Evolutionary conservation across 2,888 invertebrate species (phyloP).

Genomic region (Patella depressa): DNA sequence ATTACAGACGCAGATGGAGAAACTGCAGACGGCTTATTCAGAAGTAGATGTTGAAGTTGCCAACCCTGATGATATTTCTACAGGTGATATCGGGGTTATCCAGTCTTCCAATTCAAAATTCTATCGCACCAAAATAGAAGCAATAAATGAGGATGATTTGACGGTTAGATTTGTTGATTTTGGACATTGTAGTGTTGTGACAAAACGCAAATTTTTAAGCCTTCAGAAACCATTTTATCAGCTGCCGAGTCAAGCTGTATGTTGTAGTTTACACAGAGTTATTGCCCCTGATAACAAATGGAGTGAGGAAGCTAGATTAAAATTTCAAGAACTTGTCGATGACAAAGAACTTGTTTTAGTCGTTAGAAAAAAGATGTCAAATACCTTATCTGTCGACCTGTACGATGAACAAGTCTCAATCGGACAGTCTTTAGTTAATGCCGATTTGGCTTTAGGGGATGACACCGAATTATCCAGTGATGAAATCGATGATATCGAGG

Average conservation of each 20-base stretch:
- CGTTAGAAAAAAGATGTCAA: slow-evolving; percentile 4
- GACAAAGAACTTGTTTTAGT: slow-evolving; percentile 33
- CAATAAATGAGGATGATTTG: slow-evolving; percentile 26
- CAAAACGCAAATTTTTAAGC: slow-evolving; percentile 37
- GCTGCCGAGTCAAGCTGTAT: slow-evolving; percentile 57
- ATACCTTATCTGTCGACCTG: slow-evolving; percentile 25
- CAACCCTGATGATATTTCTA: slow-evolving; percentile 20
- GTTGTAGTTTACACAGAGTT: slow-evolving; percentile 50
- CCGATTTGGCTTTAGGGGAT: slow-evolving; percentile 9
- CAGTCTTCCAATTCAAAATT: slow-evolving; percentile 37
- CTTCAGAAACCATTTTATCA: slow-evolving; percentile 45
- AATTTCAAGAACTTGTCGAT: slow-evolving; percentile 40
- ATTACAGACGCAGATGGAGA: slow-evolving; percentile 39
- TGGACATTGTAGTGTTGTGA: slow-evolving; percentile 38
- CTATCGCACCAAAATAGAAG: slow-evolving; percentile 40
- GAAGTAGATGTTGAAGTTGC: slow-evolving; percentile 24
- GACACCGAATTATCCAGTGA: neutral
- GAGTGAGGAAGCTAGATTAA: slow-evolving; percentile 34
- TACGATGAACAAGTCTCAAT: slow-evolving; percentile 26
- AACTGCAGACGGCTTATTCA: slow-evolving; percentile 40
- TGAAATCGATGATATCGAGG: slow-evolving; percentile 11
- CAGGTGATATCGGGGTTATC: slow-evolving; percentile 33
- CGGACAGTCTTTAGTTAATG: slow-evolving; percentile 25
- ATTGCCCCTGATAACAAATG: slow-evolving; percentile 33
- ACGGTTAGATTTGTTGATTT: slow-evolving; percentile 54